phyloP scores from a whole-genome alignment of 2,797 vertebrate species.

The Chaenodraco wilsoni region DNA sequence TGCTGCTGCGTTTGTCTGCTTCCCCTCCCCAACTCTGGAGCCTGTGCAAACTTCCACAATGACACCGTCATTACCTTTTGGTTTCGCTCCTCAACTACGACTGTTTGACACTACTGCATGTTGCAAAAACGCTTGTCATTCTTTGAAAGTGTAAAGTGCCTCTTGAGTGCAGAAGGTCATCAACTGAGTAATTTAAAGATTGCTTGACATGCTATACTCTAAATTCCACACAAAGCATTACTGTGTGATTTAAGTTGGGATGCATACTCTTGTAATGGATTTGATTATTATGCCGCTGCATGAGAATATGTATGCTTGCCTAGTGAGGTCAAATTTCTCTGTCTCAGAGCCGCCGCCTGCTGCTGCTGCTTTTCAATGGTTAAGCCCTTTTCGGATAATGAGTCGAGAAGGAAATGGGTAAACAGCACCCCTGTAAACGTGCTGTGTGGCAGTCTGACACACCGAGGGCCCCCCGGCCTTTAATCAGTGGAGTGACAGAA shows the following conservation, averaged over 20 bases:
- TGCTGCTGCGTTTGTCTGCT: conserved; percentile 64
- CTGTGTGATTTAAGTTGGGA: conserved; percentile 27
- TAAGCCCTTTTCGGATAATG: conserved; percentile 50
- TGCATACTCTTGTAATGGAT: conserved; percentile 33
- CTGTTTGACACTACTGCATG: not conserved
- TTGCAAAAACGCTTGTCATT: conserved; percentile 32
- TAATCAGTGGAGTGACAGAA: conserved; percentile 71
- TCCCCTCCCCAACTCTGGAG: conserved; percentile 47
- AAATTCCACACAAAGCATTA: conserved; percentile 45
- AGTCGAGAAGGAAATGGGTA: conserved; percentile 59
- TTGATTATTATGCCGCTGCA: conserved; percentile 29
- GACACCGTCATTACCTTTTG: conserved; percentile 2
- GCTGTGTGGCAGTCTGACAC: conserved; percentile 56
- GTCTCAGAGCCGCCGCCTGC: conserved; percentile 30
- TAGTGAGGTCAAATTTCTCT: conserved; percentile 42
- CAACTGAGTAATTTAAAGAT: conserved; percentile 49
- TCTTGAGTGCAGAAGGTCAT: conserved; percentile 5
- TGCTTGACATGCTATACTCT: conserved; percentile 34
- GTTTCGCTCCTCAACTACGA: conserved; percentile 6
- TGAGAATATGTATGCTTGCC: conserved; percentile 37
- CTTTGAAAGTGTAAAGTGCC: conserved; percentile 34
- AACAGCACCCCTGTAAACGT: conserved; percentile 67
- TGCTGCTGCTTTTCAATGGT: conserved; percentile 19
- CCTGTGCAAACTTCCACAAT: conserved; percentile 47
- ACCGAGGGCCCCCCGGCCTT: conserved; percentile 59